A percentile compares a stretch with the other conserved stretches of the same genome.
Conservation (phyloP, 2,113 vertebrate species). For the Catharus fuscescens region DNA sequence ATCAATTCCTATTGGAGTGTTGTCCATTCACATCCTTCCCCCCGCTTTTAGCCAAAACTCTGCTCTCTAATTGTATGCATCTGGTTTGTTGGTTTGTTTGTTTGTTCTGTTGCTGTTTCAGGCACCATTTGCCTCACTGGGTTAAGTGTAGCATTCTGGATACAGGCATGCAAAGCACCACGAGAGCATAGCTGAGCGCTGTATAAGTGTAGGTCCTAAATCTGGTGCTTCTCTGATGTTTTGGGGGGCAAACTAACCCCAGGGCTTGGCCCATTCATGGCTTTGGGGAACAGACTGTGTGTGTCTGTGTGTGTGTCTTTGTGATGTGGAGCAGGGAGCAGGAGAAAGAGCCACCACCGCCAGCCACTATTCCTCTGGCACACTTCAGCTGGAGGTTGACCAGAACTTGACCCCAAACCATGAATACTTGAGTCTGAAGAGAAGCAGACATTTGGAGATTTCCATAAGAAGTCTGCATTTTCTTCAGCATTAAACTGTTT, state of each 20-base stretch:
- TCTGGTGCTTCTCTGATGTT: neutral
- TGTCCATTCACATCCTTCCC: neutral
- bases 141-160: constrained; percentile 59
- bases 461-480: neutral
- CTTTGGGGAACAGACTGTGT: neutral
- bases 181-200: fast-evolving
- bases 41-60: constrained; percentile 60
- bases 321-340: neutral
- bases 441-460: neutral
- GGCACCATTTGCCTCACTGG: constrained; percentile 65
- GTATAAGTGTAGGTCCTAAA: neutral
- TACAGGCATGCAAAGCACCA: neutral
- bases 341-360: neutral
- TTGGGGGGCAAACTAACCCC: neutral
- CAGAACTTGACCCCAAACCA: neutral
- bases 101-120: constrained; percentile 58
- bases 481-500: neutral
- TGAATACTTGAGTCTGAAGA: neutral
- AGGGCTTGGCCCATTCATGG: neutral
- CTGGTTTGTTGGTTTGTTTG: constrained; percentile 38
- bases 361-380: neutral
- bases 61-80: constrained; percentile 54
- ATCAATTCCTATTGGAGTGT: constrained; percentile 4
- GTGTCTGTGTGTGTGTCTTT: neutral
- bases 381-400: neutral